Conservation (phyloP, 2,888 invertebrate genomes). For the Coecobrya sp. region DNA sequence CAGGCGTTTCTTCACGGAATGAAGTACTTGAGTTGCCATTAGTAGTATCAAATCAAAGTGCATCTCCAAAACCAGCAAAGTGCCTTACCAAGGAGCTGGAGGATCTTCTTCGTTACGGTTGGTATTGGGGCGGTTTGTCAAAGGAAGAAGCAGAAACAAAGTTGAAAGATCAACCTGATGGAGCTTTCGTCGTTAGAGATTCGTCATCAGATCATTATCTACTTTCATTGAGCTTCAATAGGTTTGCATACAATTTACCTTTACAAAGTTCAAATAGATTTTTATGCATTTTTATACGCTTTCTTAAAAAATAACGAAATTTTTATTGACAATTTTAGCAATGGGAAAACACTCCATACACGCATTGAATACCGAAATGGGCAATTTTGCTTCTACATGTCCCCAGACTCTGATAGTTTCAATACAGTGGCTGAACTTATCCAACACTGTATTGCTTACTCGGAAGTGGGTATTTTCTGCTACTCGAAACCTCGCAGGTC, state of each 20-base stretch:
- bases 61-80: slow-evolving; percentile 70
- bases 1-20: neutral
- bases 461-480: slow-evolving; percentile 92
- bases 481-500: slow-evolving; percentile 91
- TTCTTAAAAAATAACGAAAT: too few relatives aligned
- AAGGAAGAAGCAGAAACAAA: slow-evolving; percentile 92
- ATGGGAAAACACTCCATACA: slow-evolving; percentile 92
- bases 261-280: neutral
- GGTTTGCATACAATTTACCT: slow-evolving; percentile 86
- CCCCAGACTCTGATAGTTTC: slow-evolving; percentile 89
- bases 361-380: slow-evolving; percentile 92
- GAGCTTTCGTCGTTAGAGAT: slow-evolving; percentile 93
- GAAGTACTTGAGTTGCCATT: neutral
- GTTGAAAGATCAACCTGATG: slow-evolving; percentile 91
- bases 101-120: slow-evolving; percentile 89
- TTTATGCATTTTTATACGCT: too few relatives aligned
- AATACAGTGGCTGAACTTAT: slow-evolving; percentile 92
- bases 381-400: slow-evolving; percentile 89
- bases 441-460: slow-evolving; percentile 92
- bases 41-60: neutral
- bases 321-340: slow-evolving; percentile 74
- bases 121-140: slow-evolving; percentile 95
- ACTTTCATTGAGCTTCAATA: slow-evolving; percentile 92
- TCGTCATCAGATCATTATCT: slow-evolving; percentile 92
- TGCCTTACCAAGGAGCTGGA: slow-evolving; percentile 88